A percentile compares a stretch with the other conserved stretches of the same genome.
These are phyloP conservation scores for Aromia moschata DNA, from an alignment of 2,888 invertebrate genomes.

Conservation along the genomic window DNA sequence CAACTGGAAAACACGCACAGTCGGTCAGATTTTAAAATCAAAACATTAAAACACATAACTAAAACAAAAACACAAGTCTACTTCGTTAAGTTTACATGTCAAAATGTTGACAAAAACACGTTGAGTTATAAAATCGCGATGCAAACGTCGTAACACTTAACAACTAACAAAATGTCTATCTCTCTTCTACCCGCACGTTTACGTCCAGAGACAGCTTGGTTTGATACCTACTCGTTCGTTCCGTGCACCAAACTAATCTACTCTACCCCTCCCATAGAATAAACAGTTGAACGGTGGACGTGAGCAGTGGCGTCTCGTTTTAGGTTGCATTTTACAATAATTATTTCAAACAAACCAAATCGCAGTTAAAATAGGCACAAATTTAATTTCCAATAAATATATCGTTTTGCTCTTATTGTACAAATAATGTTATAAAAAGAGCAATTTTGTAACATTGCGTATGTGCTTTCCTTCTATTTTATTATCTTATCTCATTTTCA, in stretches of 20 bases:
- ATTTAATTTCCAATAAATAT: too few species aligned
- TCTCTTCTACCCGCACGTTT: constrained; percentile 8
- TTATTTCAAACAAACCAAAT: too few species aligned
- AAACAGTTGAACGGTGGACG: constrained; percentile 19
- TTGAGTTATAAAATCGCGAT: constrained; percentile 14
- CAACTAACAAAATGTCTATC: constrained; percentile 21
- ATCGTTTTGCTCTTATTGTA: too few species aligned
- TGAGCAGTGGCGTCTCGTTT: constrained; percentile 29
- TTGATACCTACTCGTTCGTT: constrained; percentile 18
- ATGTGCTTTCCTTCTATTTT: too few species aligned
- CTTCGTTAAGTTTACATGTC: constrained; percentile 33
- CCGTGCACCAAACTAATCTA: constrained; percentile 18
- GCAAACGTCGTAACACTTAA: constrained; percentile 9
- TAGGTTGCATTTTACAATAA: constrained; percentile 65
- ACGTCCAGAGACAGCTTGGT: constrained; percentile 11
- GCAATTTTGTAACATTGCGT: too few species aligned
- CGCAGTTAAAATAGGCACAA: too few species aligned
- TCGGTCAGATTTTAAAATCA: constrained; percentile 22
- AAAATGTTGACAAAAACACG: constrained; percentile 32
- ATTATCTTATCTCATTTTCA: too few species aligned
- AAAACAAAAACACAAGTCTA: constrained; percentile 34
- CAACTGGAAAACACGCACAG: constrained; percentile 13
- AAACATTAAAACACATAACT: constrained; percentile 32
- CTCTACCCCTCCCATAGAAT: constrained; percentile 17
- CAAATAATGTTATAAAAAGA: too few species aligned